A percentile compares a stretch with the other conserved stretches of the same genome.
Evolutionary conservation across 1,140 invertebrate species (phyloP).

Genomic region (Drosophila nannoptera): DNA sequence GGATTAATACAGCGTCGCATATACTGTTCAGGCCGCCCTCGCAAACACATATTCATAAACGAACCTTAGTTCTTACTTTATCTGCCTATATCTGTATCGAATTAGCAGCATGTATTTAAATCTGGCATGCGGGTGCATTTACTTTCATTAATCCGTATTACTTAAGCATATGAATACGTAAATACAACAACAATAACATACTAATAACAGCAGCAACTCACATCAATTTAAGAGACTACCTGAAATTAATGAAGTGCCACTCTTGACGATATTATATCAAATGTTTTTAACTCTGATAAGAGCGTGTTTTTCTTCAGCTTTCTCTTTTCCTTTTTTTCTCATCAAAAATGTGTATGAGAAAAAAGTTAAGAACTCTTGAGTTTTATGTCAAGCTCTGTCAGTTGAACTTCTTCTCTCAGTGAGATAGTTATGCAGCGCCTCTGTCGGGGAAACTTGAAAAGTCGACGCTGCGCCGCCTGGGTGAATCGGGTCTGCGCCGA

Average conservation of each 20-base stretch:
- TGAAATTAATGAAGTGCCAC: slow-evolving; percentile 26
- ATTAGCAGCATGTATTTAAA: slow-evolving; percentile 43
- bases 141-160: slow-evolving; percentile 31
- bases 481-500: slow-evolving; percentile 42
- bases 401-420: neutral
- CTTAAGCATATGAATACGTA: slow-evolving; percentile 32
- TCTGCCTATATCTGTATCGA: slow-evolving; percentile 22
- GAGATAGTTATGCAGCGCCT: slow-evolving; percentile 10
- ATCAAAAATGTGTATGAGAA: too few species aligned
- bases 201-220: slow-evolving; percentile 36
- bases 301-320: neutral
- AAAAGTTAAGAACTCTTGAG: too few species aligned
- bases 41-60: slow-evolving; percentile 29
- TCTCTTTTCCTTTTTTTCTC: too few species aligned
- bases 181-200: slow-evolving; percentile 13
- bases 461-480: slow-evolving; percentile 19
- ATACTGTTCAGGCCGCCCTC: neutral
- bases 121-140: slow-evolving; percentile 41
- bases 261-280: slow-evolving; percentile 33
- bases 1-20: too few species aligned
- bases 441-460: slow-evolving; percentile 20
- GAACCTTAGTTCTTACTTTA: slow-evolving; percentile 35
- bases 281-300: slow-evolving; percentile 6
- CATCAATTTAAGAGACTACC: slow-evolving; percentile 2
- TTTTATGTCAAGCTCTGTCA: neutral